Evolutionary conservation across 2,113 vertebrate species (phyloP).

Genomic region (Microcebus jonahi): DNA sequence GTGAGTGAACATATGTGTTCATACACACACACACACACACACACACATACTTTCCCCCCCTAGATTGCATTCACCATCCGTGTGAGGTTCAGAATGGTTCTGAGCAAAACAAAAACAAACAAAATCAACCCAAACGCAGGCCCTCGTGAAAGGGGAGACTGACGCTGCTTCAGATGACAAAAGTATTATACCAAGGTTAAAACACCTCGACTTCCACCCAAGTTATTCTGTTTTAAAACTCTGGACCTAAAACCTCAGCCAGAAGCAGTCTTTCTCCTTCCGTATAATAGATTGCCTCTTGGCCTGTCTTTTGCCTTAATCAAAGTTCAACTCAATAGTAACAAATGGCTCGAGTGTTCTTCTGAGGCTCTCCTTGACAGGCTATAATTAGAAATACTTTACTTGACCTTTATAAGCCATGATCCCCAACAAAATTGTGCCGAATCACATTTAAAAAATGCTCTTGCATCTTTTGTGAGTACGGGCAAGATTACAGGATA

Average conservation of each 20-base stretch:
- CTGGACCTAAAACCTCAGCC: neutral
- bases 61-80: neutral
- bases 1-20: too few relatives aligned
- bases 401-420: constrained; percentile 85
- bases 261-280: constrained; percentile 32
- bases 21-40: neutral
- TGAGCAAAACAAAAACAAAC: constrained; percentile 1
- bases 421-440: constrained; percentile 82
- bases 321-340: constrained; percentile 76
- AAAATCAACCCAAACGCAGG: neutral
- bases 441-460: constrained; percentile 86
- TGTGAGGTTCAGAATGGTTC: neutral
- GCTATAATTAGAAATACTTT: constrained; percentile 85
- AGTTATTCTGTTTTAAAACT: constrained; percentile 19
- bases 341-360: constrained; percentile 77
- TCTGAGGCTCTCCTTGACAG: constrained; percentile 72
- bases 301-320: constrained; percentile 76
- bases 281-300: constrained; percentile 55
- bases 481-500: constrained; percentile 88
- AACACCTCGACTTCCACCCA: neutral
- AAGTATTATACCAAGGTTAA: neutral
- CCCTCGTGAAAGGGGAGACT: neutral
- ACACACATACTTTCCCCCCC: neutral
- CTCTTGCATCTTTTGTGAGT: constrained; percentile 89
- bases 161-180: neutral